A percentile compares a stretch with the other conserved stretches of the same genome.
phyloP scores from a whole-genome alignment of 2,797 vertebrate genomes.

The Furcifer pardalis region DNA sequence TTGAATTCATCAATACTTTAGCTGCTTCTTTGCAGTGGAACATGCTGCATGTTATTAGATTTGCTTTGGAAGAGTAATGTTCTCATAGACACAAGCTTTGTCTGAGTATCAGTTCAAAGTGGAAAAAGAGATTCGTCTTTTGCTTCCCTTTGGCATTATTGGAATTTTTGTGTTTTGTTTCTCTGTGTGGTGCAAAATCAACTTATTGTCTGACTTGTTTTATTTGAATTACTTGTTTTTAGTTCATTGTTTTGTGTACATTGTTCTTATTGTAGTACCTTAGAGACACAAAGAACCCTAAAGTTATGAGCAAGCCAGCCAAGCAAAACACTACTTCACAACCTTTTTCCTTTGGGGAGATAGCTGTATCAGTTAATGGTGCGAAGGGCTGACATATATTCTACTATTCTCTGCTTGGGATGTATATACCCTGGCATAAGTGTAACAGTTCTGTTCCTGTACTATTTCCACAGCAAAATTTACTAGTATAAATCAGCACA shows the following conservation, averaged over 20 bases:
- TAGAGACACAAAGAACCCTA: background rate
- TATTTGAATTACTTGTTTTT: conserved; percentile 10
- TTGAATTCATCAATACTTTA: conserved; percentile 15
- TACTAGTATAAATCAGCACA: too few species aligned
- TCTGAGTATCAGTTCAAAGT: background rate
- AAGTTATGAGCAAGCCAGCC: conserved; percentile 7
- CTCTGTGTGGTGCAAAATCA: background rate
- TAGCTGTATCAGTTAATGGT: background rate
- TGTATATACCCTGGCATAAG: background rate
- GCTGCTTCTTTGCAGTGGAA: background rate
- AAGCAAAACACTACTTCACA: background rate
- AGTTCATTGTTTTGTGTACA: background rate
- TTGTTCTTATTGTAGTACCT: background rate
- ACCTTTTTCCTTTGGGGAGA: background rate
- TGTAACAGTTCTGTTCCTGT: too few species aligned
- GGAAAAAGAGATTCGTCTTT: conserved; percentile 16
- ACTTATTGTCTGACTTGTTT: conserved; percentile 21
- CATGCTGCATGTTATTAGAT: background rate
- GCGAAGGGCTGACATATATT: background rate
- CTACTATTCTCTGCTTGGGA: background rate
- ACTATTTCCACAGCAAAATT: too few species aligned
- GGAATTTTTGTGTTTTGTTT: conserved; percentile 11
- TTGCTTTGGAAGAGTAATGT: background rate
- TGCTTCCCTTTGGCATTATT: conserved; percentile 14
- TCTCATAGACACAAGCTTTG: background rate